Evolutionary conservation across 2,797 vertebrate genomes (phyloP), one percentile per base, ranked within the genome.

Genomic region (Cryptoprocta ferox): DNA sequence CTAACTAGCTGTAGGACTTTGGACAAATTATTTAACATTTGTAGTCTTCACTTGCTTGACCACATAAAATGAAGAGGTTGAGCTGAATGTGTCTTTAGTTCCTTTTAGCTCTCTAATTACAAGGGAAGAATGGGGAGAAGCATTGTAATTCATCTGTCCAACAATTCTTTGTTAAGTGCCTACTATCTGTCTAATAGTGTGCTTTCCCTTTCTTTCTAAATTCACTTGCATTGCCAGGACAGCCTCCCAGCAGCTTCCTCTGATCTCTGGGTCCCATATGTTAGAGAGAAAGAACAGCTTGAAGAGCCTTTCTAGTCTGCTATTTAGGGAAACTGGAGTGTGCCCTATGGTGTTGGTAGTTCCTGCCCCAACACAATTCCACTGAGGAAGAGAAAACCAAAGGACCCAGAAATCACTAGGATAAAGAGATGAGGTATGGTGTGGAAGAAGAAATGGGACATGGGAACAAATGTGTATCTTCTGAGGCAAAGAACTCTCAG

Each of bases 81-180:
- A 73, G 32, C 48, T 50, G 63, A 87, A 73, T 94, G 82, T 82
- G 56, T 73, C 45, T 87, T 94, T 66, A 84, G 21, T 91, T 61
- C 16, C 45, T 96, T 93, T 79, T 19, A 70, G 9, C 6, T 95
- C 53, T 88, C 13, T 75, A 92, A 85, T 48, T 53, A 19, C 10
- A 73, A 18, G 15, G 24, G 19, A 59, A 70, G 28, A 71, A 53
- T 50, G 9, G 16, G 30, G 39, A 78, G 16, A 32, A 87, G 39
- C 53, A 82, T 24, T 13, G 6, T 65, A 56, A 84, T 56, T 85
- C n/a, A 50, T 83, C 68, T 56, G 28, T 39, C 71, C 30, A 65
- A 26, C 42, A 32, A 76, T 79, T 48, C 84, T 21, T 88, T 84
- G 65, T 65, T 81, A 94, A 94, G 63, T 53, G 24, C 15, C 90